Base-by-base conservation (phyloP, 1,140 invertebrate genomes). In the Medauroidea extradentata region DNA sequence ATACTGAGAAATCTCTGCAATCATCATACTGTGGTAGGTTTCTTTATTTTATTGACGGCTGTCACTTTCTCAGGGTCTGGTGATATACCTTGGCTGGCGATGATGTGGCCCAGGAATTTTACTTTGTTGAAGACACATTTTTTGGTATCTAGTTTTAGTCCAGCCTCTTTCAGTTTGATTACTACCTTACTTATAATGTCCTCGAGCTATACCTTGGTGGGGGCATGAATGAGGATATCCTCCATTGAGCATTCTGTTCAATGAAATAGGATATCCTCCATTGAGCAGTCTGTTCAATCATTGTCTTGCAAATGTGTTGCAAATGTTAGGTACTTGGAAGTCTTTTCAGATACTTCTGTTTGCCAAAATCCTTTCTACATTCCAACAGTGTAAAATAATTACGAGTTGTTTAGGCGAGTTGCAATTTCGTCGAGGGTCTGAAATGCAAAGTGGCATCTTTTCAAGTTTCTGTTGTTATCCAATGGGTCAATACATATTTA, bases 291-390 rank as follows among this genome's bases (percentile, higher is more conserved):
- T n/a, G n/a, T 55, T 9, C 43, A 39, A 16, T 39, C 27, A 21
- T 48, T 52, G 7, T 63, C 65, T 27, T 62, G 54, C 7, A 69
- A 24, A 8, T 57, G 68, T 23, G 64, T 66, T 27, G 65, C 61
- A 46, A 69, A 69, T 23, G 70, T 71, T 14, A 43, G 23, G 16
- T 57, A 60, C 53, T 53, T 42, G 4, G 56, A 58, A 3, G 56
- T 58, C 11, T 19, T 39, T 42, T 53, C 2, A 18, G 24, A 25
- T 16, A 58, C 56, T 53, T 48, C n/a, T 16, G 43, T 51, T 53
- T 58, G 56, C 56, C 56, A 58, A 29, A 58, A 58, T 3, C 56
- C 56, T 19, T 58, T 13, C 48, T 18, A 51, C 56, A 58, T 18
- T 58, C 56, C 16, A 58, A 53, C 29, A 52, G 14, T 11, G 56